Evolutionary conservation across 53 echinoderm and acorn worm genomes (phyloP).

Genomic region (Mesocentrotus franciscanus): DNA sequence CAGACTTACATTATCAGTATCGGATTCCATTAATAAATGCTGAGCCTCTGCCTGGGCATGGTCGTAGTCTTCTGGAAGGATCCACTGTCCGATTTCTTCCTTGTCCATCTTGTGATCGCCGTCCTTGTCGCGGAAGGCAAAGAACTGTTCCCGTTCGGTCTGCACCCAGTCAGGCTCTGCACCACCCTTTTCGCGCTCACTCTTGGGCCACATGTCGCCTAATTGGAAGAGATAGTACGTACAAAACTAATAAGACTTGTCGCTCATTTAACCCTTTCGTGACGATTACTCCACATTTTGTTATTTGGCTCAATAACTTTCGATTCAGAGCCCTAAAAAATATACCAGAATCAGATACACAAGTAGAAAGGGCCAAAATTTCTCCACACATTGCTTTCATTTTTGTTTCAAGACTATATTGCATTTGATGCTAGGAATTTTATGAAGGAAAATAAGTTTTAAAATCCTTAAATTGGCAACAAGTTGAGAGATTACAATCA

Average conservation of each 20-base stretch:
- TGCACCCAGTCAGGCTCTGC: slow-evolving; percentile 80
- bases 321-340: no score
- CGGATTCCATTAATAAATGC: slow-evolving; percentile 81
- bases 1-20: slow-evolving; percentile 69
- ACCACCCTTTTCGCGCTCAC: slow-evolving; percentile 63
- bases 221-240: not conserved
- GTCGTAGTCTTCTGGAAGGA: slow-evolving; percentile 81
- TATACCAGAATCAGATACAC: no score
- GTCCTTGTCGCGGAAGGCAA: slow-evolving; percentile 77
- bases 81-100: slow-evolving; percentile 80
- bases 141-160: slow-evolving; percentile 82
- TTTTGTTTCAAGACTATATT: no score
- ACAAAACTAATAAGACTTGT: not conserved
- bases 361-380: no score
- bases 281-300: no score
- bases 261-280: not conserved
- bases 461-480: no score
- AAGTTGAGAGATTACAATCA: no score
- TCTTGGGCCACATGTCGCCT: slow-evolving; percentile 86
- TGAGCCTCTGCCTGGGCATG: slow-evolving; percentile 81
- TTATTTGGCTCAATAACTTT: no score
- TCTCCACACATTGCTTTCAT: no score
- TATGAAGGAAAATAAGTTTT: no score
- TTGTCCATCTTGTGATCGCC: slow-evolving; percentile 78
- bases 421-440: no score